Conservation (phyloP, 2,888 invertebrate species). For the Listrodromus nycthemerus region DNA sequence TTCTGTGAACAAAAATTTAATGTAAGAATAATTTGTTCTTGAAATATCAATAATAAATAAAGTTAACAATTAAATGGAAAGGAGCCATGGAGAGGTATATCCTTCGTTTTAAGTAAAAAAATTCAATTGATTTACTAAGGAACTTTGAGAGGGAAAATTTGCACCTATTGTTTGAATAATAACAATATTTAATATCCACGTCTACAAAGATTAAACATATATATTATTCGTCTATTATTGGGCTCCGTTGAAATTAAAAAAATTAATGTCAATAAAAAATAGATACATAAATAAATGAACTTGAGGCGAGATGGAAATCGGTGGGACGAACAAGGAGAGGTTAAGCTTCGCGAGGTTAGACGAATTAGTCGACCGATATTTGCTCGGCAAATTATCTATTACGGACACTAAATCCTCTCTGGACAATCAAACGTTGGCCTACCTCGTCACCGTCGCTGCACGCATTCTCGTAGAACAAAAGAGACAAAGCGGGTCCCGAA, state of each 20-base stretch:
- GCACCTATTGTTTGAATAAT: no score
- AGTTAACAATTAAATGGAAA: no score
- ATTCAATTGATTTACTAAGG: no score
- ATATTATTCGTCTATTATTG: no score
- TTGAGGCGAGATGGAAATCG: conserved; percentile 41
- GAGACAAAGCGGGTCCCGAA: conserved; percentile 88
- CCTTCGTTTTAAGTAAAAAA: no score
- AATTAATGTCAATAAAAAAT: not conserved
- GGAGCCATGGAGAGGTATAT: no score
- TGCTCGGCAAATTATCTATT: not conserved
- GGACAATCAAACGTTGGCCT: conserved; percentile 58
- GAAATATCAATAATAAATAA: no score
- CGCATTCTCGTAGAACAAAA: conserved; percentile 89
- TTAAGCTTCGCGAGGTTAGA: conserved; percentile 65
- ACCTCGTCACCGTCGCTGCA: conserved; percentile 88
- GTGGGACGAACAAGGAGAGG: conserved; percentile 31
- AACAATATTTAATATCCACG: no score
- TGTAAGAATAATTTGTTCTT: no score
- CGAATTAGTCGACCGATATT: conserved; percentile 1
- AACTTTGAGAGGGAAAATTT: no score
- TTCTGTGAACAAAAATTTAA: no score
- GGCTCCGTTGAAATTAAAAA: not conserved
- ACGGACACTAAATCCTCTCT: not conserved
- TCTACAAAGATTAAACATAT: no score
- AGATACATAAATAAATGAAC: not conserved